phyloP scores from a whole-genome alignment of 2,888 invertebrate species.

The Cosmorhoe ocellata region DNA sequence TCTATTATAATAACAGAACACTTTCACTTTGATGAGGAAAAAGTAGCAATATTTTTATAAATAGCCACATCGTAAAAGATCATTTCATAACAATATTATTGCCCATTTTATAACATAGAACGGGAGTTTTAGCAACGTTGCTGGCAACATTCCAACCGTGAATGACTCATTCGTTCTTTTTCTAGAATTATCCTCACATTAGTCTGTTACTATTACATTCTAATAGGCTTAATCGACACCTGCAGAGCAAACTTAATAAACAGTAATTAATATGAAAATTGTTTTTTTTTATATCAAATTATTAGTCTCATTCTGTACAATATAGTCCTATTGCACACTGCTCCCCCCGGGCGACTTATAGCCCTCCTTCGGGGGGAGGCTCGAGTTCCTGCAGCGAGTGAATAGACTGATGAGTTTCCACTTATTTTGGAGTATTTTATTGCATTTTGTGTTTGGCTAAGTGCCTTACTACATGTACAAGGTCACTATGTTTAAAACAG shows the following conservation, averaged over 20 bases:
- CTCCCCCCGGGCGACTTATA: background rate
- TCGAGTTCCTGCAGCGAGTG: constrained; percentile 7
- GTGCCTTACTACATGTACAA: background rate
- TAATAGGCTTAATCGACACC: constrained; percentile 16
- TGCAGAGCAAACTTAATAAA: constrained; percentile 15
- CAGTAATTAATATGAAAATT: constrained; percentile 8
- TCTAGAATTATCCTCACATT: background rate
- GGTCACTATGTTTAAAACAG: background rate
- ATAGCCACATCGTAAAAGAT: no score
- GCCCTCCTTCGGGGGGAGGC: constrained; percentile 11
- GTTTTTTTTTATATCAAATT: no score
- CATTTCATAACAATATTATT: no score
- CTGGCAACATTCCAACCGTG: background rate
- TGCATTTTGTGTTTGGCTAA: constrained; percentile 12
- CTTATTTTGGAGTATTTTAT: constrained; percentile 13
- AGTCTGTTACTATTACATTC: constrained; percentile 9
- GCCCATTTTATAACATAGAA: no score
- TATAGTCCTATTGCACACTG: no score
- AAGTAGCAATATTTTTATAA: background rate
- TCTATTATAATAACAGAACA: no score
- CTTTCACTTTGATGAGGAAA: background rate
- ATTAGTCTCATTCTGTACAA: no score
- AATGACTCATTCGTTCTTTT: constrained; percentile 7
- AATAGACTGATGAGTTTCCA: constrained; percentile 15
- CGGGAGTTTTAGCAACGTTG: no score